phyloP scores from a whole-genome alignment of 2,113 vertebrate genomes.

The Microcebus griseorufus region DNA sequence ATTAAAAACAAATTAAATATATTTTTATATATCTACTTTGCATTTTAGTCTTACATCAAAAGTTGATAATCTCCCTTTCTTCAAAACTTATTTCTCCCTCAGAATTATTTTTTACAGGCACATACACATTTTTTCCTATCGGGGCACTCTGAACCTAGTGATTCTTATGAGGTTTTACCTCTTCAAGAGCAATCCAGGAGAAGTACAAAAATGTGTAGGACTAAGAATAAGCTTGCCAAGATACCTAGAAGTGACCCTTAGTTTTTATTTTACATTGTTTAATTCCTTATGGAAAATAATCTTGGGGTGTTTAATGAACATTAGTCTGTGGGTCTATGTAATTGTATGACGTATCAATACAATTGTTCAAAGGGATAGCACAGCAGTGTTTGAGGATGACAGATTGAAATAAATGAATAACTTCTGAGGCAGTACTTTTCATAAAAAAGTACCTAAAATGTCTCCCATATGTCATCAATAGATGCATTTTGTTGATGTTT shows the following conservation, averaged over 20 bases:
- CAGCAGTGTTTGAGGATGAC: conserved; percentile 16
- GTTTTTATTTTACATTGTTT: not conserved
- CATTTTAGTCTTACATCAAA: not conserved
- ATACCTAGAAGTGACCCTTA: not conserved
- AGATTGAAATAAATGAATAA: conserved; percentile 58
- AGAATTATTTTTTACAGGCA: not conserved
- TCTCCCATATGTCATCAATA: conserved; percentile 57
- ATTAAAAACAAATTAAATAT: not conserved
- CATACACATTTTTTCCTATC: not conserved
- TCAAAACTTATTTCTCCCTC: not conserved
- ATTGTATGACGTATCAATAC: not conserved
- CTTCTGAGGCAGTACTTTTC: conserved; percentile 22
- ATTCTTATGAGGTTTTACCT: not conserved
- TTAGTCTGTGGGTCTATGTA: not conserved
- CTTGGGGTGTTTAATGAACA: not conserved
- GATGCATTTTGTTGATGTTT: conserved; percentile 49
- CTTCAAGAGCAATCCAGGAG: not conserved
- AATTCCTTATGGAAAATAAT: not conserved
- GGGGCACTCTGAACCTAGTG: not conserved
- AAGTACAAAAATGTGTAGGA: not conserved
- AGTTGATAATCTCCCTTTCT: not conserved
- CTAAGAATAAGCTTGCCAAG: not conserved
- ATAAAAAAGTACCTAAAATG: conserved; percentile 66
- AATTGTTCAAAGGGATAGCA: conserved; percentile 58
- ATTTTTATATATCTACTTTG: not conserved